A percentile compares a stretch with the other conserved stretches of the same genome.
Evolutionary conservation across 1,140 invertebrate genomes (phyloP).

Genomic region (Pemphigus obesinymphae): DNA sequence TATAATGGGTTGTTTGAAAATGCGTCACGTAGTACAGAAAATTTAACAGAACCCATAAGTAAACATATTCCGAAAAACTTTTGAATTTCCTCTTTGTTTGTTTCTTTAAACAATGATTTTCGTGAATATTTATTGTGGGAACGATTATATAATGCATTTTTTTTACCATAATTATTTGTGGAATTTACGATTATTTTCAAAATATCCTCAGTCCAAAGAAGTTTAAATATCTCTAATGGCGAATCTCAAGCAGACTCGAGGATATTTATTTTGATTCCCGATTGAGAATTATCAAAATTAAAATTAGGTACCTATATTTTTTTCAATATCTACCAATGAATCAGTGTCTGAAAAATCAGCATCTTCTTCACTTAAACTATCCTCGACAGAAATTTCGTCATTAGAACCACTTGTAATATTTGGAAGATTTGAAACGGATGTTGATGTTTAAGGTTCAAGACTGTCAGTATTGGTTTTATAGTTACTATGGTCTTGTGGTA

Average conservation of each 20-base stretch:
- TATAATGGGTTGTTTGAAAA: slow-evolving; percentile 15
- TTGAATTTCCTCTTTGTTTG: background rate
- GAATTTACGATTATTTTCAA: background rate
- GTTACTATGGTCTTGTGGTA: no score
- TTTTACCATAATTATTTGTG: background rate
- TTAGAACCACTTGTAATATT: background rate
- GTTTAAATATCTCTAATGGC: background rate
- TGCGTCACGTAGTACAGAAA: background rate
- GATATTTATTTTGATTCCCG: background rate
- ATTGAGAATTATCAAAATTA: background rate
- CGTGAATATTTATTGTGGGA: slow-evolving; percentile 2
- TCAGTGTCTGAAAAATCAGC: background rate
- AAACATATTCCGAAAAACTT: slow-evolving; percentile 2
- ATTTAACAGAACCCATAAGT: background rate
- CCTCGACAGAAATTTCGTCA: background rate
- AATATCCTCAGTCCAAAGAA: background rate
- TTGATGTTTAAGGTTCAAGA: background rate
- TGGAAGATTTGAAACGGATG: background rate
- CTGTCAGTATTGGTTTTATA: no score
- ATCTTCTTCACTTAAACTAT: background rate
- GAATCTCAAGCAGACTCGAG: background rate
- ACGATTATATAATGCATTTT: background rate
- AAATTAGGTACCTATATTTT: slow-evolving; percentile 7
- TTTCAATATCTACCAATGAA: background rate
- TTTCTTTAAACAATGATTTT: background rate